A percentile compares a stretch with the other conserved stretches of the same genome.
Evolutionary conservation across 2,888 invertebrate genomes (phyloP).

Genomic region (Ichneumoninae sp.): DNA sequence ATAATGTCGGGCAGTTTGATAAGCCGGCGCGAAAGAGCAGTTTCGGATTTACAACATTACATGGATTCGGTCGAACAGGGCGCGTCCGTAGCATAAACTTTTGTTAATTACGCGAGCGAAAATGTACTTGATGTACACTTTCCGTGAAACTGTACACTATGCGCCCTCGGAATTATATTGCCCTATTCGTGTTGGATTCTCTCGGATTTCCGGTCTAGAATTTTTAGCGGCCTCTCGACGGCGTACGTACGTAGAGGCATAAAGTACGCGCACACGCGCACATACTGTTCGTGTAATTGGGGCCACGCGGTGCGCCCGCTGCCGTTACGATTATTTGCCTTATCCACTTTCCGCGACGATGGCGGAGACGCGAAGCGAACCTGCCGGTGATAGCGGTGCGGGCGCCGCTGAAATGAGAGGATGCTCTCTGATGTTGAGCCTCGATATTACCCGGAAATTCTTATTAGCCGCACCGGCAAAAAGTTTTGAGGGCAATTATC

Average conservation of each 20-base stretch:
- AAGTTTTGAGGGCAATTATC: slow-evolving; percentile 26
- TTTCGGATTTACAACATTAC: not conserved
- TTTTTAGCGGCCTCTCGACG: not conserved
- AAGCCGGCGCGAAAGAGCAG: not conserved
- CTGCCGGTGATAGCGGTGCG: not conserved
- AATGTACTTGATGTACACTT: not conserved
- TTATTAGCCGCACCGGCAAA: slow-evolving; percentile 20
- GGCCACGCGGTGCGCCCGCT: not conserved
- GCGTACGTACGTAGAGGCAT: not conserved
- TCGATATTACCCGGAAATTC: slow-evolving; percentile 17
- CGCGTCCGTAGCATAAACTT: not conserved
- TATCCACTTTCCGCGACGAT: slow-evolving; percentile 30
- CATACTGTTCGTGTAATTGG: not conserved
- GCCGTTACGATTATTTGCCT: slow-evolving; percentile 38
- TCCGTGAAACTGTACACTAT: not conserved
- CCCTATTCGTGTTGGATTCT: slow-evolving; percentile 1
- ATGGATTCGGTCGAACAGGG: not conserved
- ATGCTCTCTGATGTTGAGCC: not conserved
- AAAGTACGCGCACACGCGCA: not conserved
- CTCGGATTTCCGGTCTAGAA: slow-evolving; percentile 19
- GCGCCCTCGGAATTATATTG: not conserved
- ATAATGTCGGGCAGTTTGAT: not conserved
- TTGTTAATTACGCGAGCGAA: not conserved
- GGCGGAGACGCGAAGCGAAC: slow-evolving; percentile 11
- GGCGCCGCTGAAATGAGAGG: not conserved